Base-by-base conservation (phyloP, 2,797 vertebrate genomes). In the Cynopterus sphinx region DNA sequence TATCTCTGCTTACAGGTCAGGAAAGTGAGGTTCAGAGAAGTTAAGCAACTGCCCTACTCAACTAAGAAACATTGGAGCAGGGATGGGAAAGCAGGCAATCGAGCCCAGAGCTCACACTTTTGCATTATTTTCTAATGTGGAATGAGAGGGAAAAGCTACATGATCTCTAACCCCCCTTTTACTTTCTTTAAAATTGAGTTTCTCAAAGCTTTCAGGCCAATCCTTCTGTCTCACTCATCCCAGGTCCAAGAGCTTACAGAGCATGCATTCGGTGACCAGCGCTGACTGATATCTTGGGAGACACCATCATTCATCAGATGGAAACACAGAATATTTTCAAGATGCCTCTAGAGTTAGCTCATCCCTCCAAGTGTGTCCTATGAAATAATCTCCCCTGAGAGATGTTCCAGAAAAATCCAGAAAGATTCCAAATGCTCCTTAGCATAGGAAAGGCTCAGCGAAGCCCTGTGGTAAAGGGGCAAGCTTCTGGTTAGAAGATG, bases 181-280 rank as follows among this genome's bases (percentile, higher is more conserved):
- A 28, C 43, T 53, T 2, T 21, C 43, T 74, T 53, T 55, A 43
- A 74, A 65, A 55, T 16, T 6, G 2, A 75, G 46, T 31, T 36
- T 77, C 49, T 67, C 6, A 21, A 55, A 8, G 49, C 17, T 46
- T 43, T 21, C 89, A 36, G 36, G 36, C 4, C 36, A 22, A 19
- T 43, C 46, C 6, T 36, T 53, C 6, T 33, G 59, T 46, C 59
- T 57, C 1, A 3, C 36, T 46, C 31, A 9, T 11, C 68, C 36
- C 22, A 68, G 49, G 16, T 43, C 36, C 9, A 1, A 17, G 39
- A 2, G 31, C 19, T 31, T 16, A 31, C 46, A 31, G 65, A 71
- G 31, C 5, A 2, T 7, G 15, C 1, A n/a, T 28, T 53, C 3
- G 0, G 12, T 39, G 59, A 22, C 12, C 16, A 2, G 36, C 22